Base-by-base conservation (phyloP, 2,113 vertebrate species). In the Ibidorhyncha struthersii region DNA sequence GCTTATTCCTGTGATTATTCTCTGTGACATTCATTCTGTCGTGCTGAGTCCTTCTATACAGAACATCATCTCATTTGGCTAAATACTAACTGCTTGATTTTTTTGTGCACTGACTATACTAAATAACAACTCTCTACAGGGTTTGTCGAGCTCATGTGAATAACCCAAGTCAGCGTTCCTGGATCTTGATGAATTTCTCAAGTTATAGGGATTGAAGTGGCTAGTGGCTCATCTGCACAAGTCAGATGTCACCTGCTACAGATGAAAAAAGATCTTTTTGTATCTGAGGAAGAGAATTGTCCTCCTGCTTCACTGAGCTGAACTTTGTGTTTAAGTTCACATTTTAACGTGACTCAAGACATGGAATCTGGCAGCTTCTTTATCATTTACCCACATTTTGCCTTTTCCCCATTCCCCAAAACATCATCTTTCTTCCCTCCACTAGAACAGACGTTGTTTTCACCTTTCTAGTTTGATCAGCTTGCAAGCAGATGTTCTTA, bases 401-500 rank as follows among this genome's bases (percentile, higher is more conserved):
- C 90, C 55, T 94, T 96, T 95, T 91, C 84, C 82, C 21, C 38
- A 40, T 85, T 94, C 89, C 80, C 81, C 69, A 96, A 96, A 96
- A 62, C 78, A 67, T 65, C 65, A 2, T 86, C 76, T 89, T 83
- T 93, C 76, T 85, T 71, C 71, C 70, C 83, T 96, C 52, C 40
- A 5, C 63, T 89, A 79, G 89, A 93, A 94, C 87, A 95, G 89
- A 93, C 86, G 18, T 83, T 32, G 79, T 96, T 94, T 97, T 97
- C 97, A 97, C 91, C 95, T 97, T 95, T 95, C 94, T 82, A 82
- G 85, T 96, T 96, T 96, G 88, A 96, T 93, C 87, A 53, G 90
- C 92, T 92, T 96, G 91, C 93, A 93, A 97, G 88, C 97, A 97
- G 95, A 89, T 97, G 97, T 98, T 97, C 94, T 84, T 80, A 93